phyloP scores from a whole-genome alignment of 2,888 invertebrate species.

The Caenorhabditis afra region DNA sequence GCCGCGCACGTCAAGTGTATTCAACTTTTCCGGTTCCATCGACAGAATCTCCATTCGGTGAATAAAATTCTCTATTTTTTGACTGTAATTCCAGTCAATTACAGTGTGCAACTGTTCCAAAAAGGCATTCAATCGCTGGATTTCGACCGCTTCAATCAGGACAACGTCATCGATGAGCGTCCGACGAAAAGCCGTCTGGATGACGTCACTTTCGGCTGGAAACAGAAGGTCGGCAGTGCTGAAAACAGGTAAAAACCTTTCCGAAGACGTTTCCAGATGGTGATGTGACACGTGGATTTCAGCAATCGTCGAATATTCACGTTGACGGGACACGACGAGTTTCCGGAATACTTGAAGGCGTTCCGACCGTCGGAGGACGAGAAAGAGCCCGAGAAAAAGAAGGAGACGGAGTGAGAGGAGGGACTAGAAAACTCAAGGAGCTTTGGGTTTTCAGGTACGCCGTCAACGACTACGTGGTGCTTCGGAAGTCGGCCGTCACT shows the following conservation, averaged over 20 bases:
- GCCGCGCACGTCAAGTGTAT: conserved; percentile 25
- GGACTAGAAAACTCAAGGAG: background rate
- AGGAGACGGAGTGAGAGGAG: conserved; percentile 8
- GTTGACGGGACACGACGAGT: conserved; percentile 21
- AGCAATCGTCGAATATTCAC: conserved; percentile 49
- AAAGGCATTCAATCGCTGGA: conserved; percentile 49
- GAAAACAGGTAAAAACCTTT: conserved; percentile 36
- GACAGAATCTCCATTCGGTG: conserved; percentile 30
- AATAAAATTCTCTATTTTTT: background rate
- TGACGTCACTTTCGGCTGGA: conserved; percentile 45
- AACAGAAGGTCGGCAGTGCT: conserved; percentile 24
- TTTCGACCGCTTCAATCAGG: conserved; percentile 38
- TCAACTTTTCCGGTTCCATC: conserved; percentile 24
- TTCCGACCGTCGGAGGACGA: conserved; percentile 12
- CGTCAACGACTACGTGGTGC: conserved; percentile 19
- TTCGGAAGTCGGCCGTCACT: background rate
- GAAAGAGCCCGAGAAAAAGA: background rate
- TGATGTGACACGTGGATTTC: conserved; percentile 8
- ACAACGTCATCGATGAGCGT: conserved; percentile 22
- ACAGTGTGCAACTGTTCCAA: conserved; percentile 47
- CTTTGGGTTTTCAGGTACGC: conserved; percentile 5
- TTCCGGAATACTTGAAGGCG: conserved; percentile 23
- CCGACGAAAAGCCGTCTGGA: conserved; percentile 39
- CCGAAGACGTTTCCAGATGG: background rate
- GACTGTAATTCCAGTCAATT: conserved; percentile 7